phyloP scores from a whole-genome alignment of 2,797 vertebrate species.

The Danio choprae region DNA sequence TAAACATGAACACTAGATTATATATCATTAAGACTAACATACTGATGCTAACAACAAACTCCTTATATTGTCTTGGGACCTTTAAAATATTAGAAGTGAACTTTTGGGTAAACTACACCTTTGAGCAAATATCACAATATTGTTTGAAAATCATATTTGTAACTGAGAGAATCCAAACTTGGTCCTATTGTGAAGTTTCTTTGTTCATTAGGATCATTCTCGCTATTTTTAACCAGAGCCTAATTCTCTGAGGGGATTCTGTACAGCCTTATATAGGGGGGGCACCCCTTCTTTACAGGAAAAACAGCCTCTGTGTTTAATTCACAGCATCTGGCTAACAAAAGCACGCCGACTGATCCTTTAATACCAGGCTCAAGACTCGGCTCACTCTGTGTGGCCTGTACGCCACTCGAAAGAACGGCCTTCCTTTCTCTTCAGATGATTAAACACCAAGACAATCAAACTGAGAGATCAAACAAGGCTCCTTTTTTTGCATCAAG shows the following conservation, averaged over 20 bases:
- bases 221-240: slow-evolving; percentile 43
- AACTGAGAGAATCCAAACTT: neutral
- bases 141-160: neutral
- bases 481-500: neutral
- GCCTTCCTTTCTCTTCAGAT: slow-evolving; percentile 21
- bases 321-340: slow-evolving; percentile 53
- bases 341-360: slow-evolving; percentile 37
- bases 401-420: neutral
- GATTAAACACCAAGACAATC: slow-evolving; percentile 24
- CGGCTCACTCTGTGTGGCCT: slow-evolving; percentile 26
- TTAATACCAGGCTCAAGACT: slow-evolving; percentile 27
- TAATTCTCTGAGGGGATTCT: slow-evolving; percentile 32
- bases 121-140: neutral
- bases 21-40: too few relatives aligned
- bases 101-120: too few relatives aligned
- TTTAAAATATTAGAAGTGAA: too few relatives aligned
- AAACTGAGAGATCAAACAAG: neutral
- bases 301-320: slow-evolving; percentile 50
- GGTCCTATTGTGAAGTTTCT: slow-evolving; percentile 9
- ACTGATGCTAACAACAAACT: too few relatives aligned
- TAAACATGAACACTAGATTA: too few relatives aligned
- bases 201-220: slow-evolving; percentile 26
- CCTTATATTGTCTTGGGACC: too few relatives aligned
- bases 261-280: slow-evolving; percentile 28
- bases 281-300: slow-evolving; percentile 42